Base-by-base conservation (phyloP, 2,113 vertebrate genomes). In the Myodes glareolus region DNA sequence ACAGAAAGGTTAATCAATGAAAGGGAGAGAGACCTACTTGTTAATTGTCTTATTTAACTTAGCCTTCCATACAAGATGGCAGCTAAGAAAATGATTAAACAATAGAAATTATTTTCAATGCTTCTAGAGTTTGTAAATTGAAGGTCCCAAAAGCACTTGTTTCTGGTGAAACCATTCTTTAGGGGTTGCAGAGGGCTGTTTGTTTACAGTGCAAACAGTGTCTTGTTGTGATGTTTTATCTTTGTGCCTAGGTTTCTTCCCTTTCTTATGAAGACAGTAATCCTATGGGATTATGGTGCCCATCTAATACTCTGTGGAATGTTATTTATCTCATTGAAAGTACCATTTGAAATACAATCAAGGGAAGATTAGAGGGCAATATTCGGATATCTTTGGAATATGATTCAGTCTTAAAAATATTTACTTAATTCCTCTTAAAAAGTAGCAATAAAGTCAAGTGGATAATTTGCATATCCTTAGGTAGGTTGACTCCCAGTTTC, bases 191-290 rank as follows among this genome's bases (percentile, higher is more conserved):
- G 21, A 81, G 31, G 27, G 6, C 5, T 12, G 0, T 3, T 12
- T 25, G 21, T 33, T 68, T 19, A 10, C 23, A 1, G 0, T 31
- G 29, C n/a, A 61, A 11, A 10, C 13, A 1, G 0, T 31, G n/a
- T 45, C 29, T 63, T 39, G 25, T 45, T 1, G 4, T 4, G 47
- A 42, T 1, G 1, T n/a, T 45, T 73, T 31, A 52, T 47, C 4
- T 39, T 4, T 12, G 0, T 27, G 21, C 8, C 14, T 1, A 0
- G 21, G 3, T 78, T 27, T 84, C 31, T 58, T 78, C 12, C 8
- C 31, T 16, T 67, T 47, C 25, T 70, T 67, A 31, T 50, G 80
- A 93, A 12, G 17, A 61, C 0, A 5, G 45, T 1, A 13, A 5
- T 31, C 9, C 7, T 65, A 9, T 75, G 1, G 23, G 31, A n/a